Conservation (phyloP, 2,797 vertebrate species). For the Coregonus ussuriensis region DNA sequence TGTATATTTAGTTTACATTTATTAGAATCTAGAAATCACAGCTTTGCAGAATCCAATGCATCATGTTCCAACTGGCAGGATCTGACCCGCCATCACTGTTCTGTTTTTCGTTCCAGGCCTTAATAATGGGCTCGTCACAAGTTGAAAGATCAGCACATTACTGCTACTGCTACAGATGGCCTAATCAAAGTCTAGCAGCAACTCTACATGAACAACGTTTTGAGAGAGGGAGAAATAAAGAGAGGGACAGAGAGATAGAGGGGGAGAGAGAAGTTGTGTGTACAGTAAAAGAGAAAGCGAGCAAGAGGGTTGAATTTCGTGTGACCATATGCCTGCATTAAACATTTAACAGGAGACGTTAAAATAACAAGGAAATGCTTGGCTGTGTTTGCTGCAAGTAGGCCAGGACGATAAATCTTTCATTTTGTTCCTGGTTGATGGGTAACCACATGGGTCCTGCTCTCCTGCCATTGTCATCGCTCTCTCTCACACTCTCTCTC, state of each 20-base stretch:
- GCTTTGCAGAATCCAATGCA: background rate
- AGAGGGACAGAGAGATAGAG: background rate
- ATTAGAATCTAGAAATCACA: background rate
- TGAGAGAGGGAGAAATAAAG: too few species aligned
- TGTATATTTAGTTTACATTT: too few species aligned
- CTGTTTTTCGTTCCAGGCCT: conserved; percentile 7
- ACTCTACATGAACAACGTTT: background rate
- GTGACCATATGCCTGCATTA: conserved; percentile 48
- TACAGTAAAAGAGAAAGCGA: conserved; percentile 8
- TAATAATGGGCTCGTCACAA: conserved; percentile 6
- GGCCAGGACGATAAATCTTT: conserved; percentile 62
- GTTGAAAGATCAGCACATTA: conserved; percentile 3
- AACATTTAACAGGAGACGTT: conserved; percentile 43
- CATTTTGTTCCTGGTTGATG: conserved; percentile 50
- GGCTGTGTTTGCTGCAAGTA: conserved; percentile 46
- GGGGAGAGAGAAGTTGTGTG: background rate
- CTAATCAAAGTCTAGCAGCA: conserved; percentile 33
- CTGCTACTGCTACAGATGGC: conserved; percentile 7
- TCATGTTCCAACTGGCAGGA: background rate
- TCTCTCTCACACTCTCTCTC: background rate
- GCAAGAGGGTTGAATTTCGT: conserved; percentile 18
- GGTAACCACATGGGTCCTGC: conserved; percentile 46
- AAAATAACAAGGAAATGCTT: conserved; percentile 37
- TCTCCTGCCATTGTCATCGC: conserved; percentile 32
- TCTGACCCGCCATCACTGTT: background rate